These are phyloP conservation scores for Lophius americanus DNA, from an alignment of 2,797 vertebrate genomes.

Conservation along the genomic window DNA sequence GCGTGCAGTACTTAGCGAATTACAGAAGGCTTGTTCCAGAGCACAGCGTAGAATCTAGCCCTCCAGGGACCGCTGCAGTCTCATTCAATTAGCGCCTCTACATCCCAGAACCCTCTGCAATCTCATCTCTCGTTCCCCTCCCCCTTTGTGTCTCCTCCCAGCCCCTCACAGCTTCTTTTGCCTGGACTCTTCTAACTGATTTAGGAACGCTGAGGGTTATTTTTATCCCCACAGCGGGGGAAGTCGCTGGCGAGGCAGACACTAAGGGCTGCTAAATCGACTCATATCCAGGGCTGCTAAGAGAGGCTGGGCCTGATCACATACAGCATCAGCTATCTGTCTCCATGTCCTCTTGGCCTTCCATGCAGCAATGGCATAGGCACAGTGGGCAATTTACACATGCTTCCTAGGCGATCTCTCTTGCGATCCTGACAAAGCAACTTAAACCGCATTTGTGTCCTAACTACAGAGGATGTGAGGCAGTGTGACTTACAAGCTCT, in stretches of 20 bases:
- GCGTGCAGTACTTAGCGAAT: conserved; percentile 83
- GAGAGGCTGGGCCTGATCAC: conserved; percentile 47
- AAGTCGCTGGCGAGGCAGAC: conserved; percentile 53
- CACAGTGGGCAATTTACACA: conserved; percentile 18
- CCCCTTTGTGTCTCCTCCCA: conserved; percentile 28
- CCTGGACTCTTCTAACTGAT: conserved; percentile 71
- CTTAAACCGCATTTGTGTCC: conserved; percentile 14
- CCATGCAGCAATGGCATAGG: background rate
- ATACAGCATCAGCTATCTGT: conserved; percentile 45
- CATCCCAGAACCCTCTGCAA: conserved; percentile 81
- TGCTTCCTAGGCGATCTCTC: conserved; percentile 20
- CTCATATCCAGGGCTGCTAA: conserved; percentile 51
- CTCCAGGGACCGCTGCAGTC: conserved; percentile 78
- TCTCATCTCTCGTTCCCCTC: conserved; percentile 73
- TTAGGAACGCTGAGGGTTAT: conserved; percentile 72
- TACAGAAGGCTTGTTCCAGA: conserved; percentile 76
- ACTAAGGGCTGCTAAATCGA: conserved; percentile 56
- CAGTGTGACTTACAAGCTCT: conserved; percentile 86
- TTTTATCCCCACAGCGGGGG: conserved; percentile 70
- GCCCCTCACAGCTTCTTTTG: conserved; percentile 42
- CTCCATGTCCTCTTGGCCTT: conserved; percentile 26
- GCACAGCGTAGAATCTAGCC: conserved; percentile 64
- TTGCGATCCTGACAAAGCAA: conserved; percentile 32
- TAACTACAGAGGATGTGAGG: background rate
- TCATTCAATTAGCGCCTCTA: conserved; percentile 86